These are phyloP conservation scores for Euwallacea similis DNA, from an alignment of 1,140 invertebrate species.

Conservation along the genomic window DNA sequence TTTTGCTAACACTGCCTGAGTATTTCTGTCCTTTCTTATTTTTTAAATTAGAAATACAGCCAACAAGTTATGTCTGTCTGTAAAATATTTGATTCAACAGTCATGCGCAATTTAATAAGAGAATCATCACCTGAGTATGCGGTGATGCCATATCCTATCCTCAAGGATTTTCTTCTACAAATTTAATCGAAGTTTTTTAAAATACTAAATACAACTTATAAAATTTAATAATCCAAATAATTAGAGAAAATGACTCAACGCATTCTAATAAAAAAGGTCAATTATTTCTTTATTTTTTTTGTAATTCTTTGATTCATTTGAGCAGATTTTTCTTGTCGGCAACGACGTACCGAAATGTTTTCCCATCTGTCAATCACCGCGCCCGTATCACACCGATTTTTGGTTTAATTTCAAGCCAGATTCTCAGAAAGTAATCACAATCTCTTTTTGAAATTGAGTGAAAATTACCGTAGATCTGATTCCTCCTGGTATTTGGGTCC, in stretches of 20 bases:
- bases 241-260: no score
- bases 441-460: not conserved
- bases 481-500: not conserved
- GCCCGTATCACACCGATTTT: conserved; percentile 1
- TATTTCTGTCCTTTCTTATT: no score
- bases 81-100: not conserved
- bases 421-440: not conserved
- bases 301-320: no score
- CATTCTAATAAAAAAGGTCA: no score
- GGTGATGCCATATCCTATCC: not conserved
- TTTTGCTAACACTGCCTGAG: no score
- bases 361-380: conserved; percentile 12
- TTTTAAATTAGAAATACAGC: no score
- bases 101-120: not conserved
- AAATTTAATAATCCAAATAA: no score
- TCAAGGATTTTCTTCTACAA: no score
- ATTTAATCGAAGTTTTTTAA: no score
- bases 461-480: not conserved
- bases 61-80: no score
- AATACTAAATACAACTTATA: no score
- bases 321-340: not conserved
- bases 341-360: not conserved
- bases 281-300: no score
- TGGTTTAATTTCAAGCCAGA: not conserved
- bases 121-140: conserved; percentile 3